phyloP scores from a whole-genome alignment of 2,888 invertebrate genomes.

The Brachyptera risi region DNA sequence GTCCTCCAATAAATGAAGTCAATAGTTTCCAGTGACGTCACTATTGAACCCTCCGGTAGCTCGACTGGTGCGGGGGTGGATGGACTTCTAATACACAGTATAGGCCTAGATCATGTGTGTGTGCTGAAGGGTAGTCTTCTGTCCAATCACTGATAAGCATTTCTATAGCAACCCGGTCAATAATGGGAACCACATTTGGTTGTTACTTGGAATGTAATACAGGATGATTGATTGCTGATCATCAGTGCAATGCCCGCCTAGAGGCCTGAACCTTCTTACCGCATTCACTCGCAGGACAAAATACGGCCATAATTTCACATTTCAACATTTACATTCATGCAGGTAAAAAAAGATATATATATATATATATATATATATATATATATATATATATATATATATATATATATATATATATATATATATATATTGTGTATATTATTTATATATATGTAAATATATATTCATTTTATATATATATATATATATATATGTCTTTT shows the following conservation, averaged over 20 bases:
- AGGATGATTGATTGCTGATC: slow-evolving; percentile 20
- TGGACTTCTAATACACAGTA: neutral
- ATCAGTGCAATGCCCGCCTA: slow-evolving; percentile 23
- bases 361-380: too few species aligned
- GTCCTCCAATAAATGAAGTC: too few species aligned
- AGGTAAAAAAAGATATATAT: too few species aligned
- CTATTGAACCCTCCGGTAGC: too few species aligned
- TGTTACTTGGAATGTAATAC: slow-evolving; percentile 7
- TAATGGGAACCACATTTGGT: slow-evolving; percentile 24
- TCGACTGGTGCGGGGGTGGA: neutral
- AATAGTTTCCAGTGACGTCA: too few species aligned
- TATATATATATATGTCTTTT: too few species aligned
- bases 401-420: too few species aligned
- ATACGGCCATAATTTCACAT: neutral
- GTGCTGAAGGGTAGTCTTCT: slow-evolving; percentile 13
- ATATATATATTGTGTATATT: too few species aligned
- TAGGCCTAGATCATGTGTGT: neutral
- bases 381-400: too few species aligned
- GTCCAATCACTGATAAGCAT: slow-evolving; percentile 23
- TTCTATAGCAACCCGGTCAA: slow-evolving; percentile 23
- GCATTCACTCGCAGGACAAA: slow-evolving; percentile 5
- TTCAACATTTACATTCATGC: too few species aligned
- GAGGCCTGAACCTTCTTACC: neutral
- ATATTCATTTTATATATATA: too few species aligned
- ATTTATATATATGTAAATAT: too few species aligned